These are phyloP conservation scores for Chrysolina haemoptera DNA, from an alignment of 2,888 invertebrate genomes.

Conservation along the genomic window DNA sequence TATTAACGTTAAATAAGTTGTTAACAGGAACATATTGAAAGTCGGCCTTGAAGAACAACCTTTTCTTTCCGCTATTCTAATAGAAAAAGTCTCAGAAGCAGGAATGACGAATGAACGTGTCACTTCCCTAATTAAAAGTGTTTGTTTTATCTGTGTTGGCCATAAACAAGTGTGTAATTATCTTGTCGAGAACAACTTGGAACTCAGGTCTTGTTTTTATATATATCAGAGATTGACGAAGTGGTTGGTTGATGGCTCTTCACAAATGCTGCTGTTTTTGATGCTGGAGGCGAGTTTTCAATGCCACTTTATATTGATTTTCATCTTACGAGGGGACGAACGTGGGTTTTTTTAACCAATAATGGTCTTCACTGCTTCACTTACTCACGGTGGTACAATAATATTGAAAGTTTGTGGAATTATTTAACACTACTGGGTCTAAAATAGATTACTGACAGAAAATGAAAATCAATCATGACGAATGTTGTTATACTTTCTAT, in stretches of 20 bases:
- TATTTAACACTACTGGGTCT: too few relatives aligned
- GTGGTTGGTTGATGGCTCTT: constrained; percentile 20
- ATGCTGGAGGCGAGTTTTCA: constrained; percentile 6
- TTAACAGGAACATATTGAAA: not conserved
- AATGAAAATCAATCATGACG: too few relatives aligned
- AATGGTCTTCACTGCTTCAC: not conserved
- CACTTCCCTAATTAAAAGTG: constrained; percentile 28
- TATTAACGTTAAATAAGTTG: too few relatives aligned
- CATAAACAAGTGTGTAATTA: constrained; percentile 29
- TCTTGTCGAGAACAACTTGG: constrained; percentile 24
- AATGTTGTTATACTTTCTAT: too few relatives aligned
- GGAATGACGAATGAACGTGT: constrained; percentile 23
- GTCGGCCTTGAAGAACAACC: not conserved
- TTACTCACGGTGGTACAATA: too few relatives aligned
- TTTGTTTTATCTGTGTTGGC: constrained; percentile 10
- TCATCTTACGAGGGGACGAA: not conserved
- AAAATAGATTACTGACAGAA: too few relatives aligned
- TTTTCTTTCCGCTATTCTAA: not conserved
- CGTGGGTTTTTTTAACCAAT: not conserved
- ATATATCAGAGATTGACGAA: constrained; percentile 17
- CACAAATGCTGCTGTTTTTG: constrained; percentile 14
- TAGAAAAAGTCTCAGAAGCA: not conserved
- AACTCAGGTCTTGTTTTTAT: constrained; percentile 8
- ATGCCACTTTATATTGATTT: not conserved
- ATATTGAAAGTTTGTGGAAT: too few relatives aligned